phyloP scores from a whole-genome alignment of 2,888 invertebrate species.

The Rhaphigaster nebulosa region DNA sequence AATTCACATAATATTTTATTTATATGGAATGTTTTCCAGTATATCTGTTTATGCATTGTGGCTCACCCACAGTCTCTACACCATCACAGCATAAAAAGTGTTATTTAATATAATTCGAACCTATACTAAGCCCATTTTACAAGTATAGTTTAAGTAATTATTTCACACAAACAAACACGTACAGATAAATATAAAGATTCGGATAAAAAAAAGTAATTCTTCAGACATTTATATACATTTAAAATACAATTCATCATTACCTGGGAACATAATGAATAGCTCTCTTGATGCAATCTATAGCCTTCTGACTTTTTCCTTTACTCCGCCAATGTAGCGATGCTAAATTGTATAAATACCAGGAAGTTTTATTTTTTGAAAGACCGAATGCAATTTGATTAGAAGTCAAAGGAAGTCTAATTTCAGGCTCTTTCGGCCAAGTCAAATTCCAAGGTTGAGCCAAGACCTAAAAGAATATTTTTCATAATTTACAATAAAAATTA shows the following conservation, averaged over 20 bases:
- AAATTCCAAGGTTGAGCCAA: conserved; percentile 62
- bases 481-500: neutral
- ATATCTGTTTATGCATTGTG: too few species aligned
- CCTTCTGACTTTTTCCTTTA: conserved; percentile 80
- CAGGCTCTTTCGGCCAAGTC: conserved; percentile 70
- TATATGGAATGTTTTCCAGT: too few species aligned
- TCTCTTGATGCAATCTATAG: conserved; percentile 83
- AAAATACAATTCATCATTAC: conserved; percentile 68
- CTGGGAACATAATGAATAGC: conserved; percentile 83
- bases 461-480: conserved; percentile 60
- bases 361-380: conserved; percentile 77
- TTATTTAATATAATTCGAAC: too few species aligned
- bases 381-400: conserved; percentile 77
- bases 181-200: too few species aligned
- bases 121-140: too few species aligned
- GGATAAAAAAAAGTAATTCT: too few species aligned
- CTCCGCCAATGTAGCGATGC: conserved; percentile 85
- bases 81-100: too few species aligned
- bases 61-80: too few species aligned
- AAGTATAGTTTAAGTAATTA: too few species aligned
- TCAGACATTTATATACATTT: neutral
- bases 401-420: conserved; percentile 52
- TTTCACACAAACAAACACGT: too few species aligned
- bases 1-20: too few species aligned
- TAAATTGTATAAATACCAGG: conserved; percentile 85